These are phyloP conservation scores for Leptodactylus fallax DNA, from an alignment of 2,797 vertebrate species.

Conservation along the genomic window DNA sequence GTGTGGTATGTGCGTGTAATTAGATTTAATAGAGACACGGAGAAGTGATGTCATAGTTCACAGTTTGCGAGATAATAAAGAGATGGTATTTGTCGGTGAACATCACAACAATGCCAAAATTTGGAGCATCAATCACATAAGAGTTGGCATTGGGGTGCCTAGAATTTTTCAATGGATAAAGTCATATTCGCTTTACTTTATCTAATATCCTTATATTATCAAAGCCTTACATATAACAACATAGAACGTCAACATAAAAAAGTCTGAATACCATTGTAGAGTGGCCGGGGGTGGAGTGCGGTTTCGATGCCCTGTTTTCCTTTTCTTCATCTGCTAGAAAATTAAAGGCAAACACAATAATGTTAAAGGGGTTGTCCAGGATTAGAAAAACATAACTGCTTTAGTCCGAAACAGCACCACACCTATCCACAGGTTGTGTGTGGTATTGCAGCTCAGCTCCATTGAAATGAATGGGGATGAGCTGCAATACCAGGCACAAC, in stretches of 20 bases:
- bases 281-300: conserved; percentile 98
- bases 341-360: conserved; percentile 61
- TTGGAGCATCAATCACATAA: conserved; percentile 8
- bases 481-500: too few species aligned
- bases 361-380: too few species aligned
- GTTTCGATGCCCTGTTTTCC: conserved; percentile 97
- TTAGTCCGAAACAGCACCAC: too few species aligned
- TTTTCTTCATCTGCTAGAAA: conserved; percentile 94
- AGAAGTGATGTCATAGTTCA: conserved; percentile 57
- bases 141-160: background rate
- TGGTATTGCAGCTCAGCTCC: too few species aligned
- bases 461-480: too few species aligned
- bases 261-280: conserved; percentile 88
- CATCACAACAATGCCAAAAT: background rate
- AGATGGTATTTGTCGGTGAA: conserved; percentile 17
- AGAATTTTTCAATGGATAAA: background rate
- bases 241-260: background rate
- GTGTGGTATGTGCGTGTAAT: conserved; percentile 54
- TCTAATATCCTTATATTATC: too few species aligned
- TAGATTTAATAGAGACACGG: conserved; percentile 47
- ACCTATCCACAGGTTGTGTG: too few species aligned
- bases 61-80: conserved; percentile 30
- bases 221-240: background rate
- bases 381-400: too few species aligned
- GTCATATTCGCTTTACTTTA: background rate